phyloP scores from a whole-genome alignment of 2,888 invertebrate species.

The Luperina testacea region DNA sequence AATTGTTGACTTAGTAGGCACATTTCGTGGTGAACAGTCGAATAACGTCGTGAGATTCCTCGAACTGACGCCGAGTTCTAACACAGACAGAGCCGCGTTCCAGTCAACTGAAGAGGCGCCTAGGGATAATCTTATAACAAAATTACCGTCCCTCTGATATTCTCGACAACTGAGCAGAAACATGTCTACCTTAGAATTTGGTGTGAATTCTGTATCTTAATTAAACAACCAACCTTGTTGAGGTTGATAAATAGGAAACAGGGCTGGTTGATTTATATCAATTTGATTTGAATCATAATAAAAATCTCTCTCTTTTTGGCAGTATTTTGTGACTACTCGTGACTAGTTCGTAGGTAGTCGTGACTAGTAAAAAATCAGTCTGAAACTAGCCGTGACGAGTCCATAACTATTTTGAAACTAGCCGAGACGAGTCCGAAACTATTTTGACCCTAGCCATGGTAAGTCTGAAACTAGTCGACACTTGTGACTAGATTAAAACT shows the following conservation, averaged over 20 bases:
- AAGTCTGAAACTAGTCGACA: neutral
- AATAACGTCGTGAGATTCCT: constrained; percentile 18
- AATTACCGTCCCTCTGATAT: constrained; percentile 25
- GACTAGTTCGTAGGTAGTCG: neutral
- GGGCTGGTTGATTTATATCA: neutral
- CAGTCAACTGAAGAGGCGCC: constrained; percentile 22
- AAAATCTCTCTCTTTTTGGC: neutral
- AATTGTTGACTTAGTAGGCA: constrained; percentile 26
- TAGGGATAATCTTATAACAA: constrained; percentile 34
- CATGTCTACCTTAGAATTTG: constrained; percentile 23
- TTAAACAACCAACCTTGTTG: neutral
- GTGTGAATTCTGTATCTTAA: constrained; percentile 9
- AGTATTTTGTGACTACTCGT: neutral
- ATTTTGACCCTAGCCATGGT: neutral
- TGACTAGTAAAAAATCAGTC: neutral
- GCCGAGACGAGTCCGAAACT: too few species aligned
- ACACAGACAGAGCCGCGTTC: neutral
- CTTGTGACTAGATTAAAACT: neutral
- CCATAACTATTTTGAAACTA: neutral
- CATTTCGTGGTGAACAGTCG: constrained; percentile 16
- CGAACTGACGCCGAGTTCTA: constrained; percentile 15
- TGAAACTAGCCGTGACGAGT: neutral
- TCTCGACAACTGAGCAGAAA: constrained; percentile 21
- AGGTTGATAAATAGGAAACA: neutral
- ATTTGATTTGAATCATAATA: neutral